Conservation (phyloP, 2,797 vertebrate genomes). For the Crocidura indochinensis region DNA sequence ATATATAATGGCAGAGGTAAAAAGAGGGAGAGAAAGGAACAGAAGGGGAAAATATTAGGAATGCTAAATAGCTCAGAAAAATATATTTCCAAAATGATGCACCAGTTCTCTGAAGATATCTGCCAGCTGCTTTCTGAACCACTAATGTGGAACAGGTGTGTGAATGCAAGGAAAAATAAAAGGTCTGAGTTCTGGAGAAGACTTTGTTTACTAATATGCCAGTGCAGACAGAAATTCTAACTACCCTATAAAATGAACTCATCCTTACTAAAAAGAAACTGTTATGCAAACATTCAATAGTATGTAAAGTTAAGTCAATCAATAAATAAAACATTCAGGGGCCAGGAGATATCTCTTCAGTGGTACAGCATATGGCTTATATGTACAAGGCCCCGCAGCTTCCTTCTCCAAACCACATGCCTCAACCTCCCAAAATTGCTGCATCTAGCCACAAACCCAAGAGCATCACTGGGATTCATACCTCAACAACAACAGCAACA, state of each 20-base stretch:
- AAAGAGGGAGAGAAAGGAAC: neutral
- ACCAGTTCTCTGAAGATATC: neutral
- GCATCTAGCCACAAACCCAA: too few species aligned
- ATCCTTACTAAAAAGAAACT: neutral
- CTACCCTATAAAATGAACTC: neutral
- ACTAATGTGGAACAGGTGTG: fast-evolving
- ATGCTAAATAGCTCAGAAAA: neutral
- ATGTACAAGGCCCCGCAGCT: neutral
- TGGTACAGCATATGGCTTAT: neutral
- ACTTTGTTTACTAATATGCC: neutral
- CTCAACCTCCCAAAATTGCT: too few species aligned
- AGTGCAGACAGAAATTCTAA: neutral
- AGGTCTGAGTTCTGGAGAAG: neutral
- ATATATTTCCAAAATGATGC: neutral
- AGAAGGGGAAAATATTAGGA: neutral
- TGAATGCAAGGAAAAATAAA: neutral
- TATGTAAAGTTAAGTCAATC: constrained; percentile 22
- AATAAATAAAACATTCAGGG: constrained; percentile 51
- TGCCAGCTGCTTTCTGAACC: neutral
- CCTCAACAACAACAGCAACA: too few species aligned
- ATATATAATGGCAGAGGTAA: too few species aligned
- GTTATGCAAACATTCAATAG: neutral
- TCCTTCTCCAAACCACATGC: neutral
- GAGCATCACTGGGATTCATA: too few species aligned
- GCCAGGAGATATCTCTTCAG: neutral